Evolutionary conservation across 2,888 invertebrate species (phyloP).

Genomic region (Aphrophora alni): DNA sequence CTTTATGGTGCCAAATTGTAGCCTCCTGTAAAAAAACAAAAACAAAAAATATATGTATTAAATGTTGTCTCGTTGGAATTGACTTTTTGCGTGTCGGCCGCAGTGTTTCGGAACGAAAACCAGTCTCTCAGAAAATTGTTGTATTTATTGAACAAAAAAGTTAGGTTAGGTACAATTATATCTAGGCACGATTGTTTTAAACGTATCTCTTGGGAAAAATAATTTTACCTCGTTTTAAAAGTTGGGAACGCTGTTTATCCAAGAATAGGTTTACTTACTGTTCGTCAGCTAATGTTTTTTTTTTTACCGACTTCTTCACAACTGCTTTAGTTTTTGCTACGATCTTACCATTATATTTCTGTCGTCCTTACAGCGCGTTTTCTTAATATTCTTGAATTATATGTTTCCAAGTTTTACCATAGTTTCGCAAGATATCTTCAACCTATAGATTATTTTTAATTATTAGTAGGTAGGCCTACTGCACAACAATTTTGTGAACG

Average conservation of each 20-base stretch:
- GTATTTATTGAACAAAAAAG: neutral
- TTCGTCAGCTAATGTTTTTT: neutral
- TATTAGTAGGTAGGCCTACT: too few relatives aligned
- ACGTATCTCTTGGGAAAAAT: neutral
- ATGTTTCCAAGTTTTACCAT: too few relatives aligned
- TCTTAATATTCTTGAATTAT: too few relatives aligned
- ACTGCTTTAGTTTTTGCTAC: too few relatives aligned
- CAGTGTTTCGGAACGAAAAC: neutral
- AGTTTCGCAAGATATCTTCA: too few relatives aligned
- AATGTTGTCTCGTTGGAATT: neutral
- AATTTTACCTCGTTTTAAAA: neutral
- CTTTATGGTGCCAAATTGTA: slow-evolving; percentile 4
- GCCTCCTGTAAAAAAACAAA: neutral
- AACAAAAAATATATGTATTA: too few relatives aligned
- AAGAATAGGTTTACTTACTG: neutral
- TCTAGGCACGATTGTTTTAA: neutral
- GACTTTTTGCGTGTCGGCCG: neutral
- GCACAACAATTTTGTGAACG: too few relatives aligned
- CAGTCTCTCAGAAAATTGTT: neutral
- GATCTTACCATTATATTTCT: too few relatives aligned
- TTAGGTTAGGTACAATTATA: neutral
- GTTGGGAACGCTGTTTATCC: neutral
- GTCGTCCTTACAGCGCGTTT: too few relatives aligned
- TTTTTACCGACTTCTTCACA: neutral
- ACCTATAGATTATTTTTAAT: too few relatives aligned